Percentiles rank a stretch among this genome's conserved stretches.
These are phyloP conservation scores for Rana temporaria DNA, from an alignment of 2,113 vertebrate genomes.

Conservation along the genomic window DNA sequence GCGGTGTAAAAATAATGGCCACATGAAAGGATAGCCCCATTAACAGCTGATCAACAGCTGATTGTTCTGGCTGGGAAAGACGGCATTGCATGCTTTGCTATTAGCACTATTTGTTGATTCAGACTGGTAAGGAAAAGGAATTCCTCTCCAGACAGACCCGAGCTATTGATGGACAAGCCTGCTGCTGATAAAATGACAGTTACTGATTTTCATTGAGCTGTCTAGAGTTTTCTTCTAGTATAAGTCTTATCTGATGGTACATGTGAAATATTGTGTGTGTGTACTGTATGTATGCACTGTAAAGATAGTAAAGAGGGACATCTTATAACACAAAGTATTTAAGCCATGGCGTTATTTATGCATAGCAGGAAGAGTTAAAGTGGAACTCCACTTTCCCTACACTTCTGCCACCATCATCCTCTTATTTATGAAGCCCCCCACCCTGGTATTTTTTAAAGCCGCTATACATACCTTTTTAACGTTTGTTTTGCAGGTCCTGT, in stretches of 20 bases:
- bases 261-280: not conserved
- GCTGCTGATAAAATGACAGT: constrained; percentile 47
- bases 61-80: constrained; percentile 50
- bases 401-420: no score
- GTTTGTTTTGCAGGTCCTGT: no score
- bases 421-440: no score
- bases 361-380: no score
- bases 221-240: constrained; percentile 32
- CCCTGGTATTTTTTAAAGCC: no score
- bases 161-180: constrained; percentile 52
- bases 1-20: constrained; percentile 28
- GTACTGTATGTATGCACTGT: not conserved
- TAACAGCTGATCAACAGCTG: constrained; percentile 56
- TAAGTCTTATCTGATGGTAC: constrained; percentile 34
- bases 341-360: no score
- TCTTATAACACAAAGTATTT: no score
- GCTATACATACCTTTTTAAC: no score
- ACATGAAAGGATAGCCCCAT: constrained; percentile 40
- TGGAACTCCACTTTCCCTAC: no score
- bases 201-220: constrained; percentile 43
- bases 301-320: no score
- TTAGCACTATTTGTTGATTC: constrained; percentile 56
- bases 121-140: constrained; percentile 53
- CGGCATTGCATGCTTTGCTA: constrained; percentile 41
- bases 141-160: constrained; percentile 53